Evolutionary conservation across 2,113 vertebrate genomes (phyloP), one percentile per base, ranked within the genome.

Genomic region (Progne subis): DNA sequence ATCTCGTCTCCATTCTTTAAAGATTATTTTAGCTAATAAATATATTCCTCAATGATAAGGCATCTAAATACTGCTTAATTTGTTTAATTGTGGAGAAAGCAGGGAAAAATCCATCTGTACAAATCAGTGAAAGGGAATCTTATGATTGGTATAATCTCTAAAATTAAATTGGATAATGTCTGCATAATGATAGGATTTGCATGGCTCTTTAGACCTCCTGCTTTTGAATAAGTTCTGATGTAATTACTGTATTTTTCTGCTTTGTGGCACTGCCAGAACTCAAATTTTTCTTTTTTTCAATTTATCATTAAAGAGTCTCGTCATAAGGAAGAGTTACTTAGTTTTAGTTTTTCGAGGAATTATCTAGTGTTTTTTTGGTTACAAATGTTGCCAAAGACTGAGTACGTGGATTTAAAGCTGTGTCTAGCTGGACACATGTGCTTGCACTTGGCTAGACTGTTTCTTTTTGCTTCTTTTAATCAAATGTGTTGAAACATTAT

Each of bases 111-210:
- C 89, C 75, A 88, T 92, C 92, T 95, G 69, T 70, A 84, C 52
- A 68, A 83, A 84, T 78, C 8, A 11, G 60, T 91, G 69, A 91
- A 96, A 93, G 75, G 56, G 49, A 88, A 77, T 95, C 82, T 88
- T 80, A 34, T 82, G 89, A 94, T 91, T 95, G 75, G 78, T 95
- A 57, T 94, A 92, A 91, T 93, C 85, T 93, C 79, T 28, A 61
- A 88, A 95, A 94, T 94, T 77, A 94, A 96, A 93, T 93, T 96
- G 93, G 71, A 83, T 95, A 91, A 94, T 94, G 55, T 82, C 64
- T 94, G 87, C 47, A 52, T 95, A 94, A 91, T 96, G 63, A 90
- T 74, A 91, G 79, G 92, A 89, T 94, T 94, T 93, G 85, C 80
- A 44, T 88, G 88, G 60, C 80, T 92, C 52, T 94, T 49, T 59